phyloP scores from a whole-genome alignment of 2,888 invertebrate genomes.

The Pollenia labialis region DNA sequence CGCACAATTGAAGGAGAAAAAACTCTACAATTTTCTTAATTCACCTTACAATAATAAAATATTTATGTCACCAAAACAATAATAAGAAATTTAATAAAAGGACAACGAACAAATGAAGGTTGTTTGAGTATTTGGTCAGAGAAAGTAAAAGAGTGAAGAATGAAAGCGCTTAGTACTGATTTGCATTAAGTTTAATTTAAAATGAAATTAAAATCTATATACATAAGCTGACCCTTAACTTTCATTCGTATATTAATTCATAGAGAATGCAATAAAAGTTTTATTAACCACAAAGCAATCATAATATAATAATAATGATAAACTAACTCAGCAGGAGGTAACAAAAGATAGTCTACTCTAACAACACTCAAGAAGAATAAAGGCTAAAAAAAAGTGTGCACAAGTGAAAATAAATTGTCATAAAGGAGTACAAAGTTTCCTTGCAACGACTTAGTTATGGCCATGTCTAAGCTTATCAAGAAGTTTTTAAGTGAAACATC shows the following conservation, averaged over 20 bases:
- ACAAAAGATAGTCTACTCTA: not conserved
- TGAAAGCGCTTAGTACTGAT: slow-evolving; percentile 29
- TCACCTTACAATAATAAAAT: slow-evolving; percentile 54
- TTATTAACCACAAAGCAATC: slow-evolving; percentile 56
- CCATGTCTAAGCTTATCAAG: slow-evolving; percentile 49
- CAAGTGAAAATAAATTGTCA: slow-evolving; percentile 15
- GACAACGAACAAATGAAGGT: not conserved
- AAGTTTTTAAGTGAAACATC: slow-evolving; percentile 49
- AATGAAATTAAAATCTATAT: slow-evolving; percentile 41
- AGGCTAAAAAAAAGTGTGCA: not conserved
- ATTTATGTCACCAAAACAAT: slow-evolving; percentile 59
- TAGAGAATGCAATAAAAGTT: slow-evolving; percentile 51
- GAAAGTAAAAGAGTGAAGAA: not conserved
- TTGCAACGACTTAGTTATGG: slow-evolving; percentile 12
- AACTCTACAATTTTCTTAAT: not conserved
- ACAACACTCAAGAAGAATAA: not conserved
- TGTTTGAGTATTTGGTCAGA: not conserved
- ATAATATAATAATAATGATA: slow-evolving; percentile 43
- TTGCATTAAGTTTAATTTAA: slow-evolving; percentile 42
- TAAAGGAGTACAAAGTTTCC: not conserved
- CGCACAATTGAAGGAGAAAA: not conserved
- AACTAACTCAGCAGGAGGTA: not conserved
- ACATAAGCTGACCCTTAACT: slow-evolving; percentile 56
- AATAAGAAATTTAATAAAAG: slow-evolving; percentile 50
- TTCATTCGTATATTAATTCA: slow-evolving; percentile 49